Evolutionary conservation across 2,797 vertebrate genomes (phyloP).

Genomic region (Rhinella marina): DNA sequence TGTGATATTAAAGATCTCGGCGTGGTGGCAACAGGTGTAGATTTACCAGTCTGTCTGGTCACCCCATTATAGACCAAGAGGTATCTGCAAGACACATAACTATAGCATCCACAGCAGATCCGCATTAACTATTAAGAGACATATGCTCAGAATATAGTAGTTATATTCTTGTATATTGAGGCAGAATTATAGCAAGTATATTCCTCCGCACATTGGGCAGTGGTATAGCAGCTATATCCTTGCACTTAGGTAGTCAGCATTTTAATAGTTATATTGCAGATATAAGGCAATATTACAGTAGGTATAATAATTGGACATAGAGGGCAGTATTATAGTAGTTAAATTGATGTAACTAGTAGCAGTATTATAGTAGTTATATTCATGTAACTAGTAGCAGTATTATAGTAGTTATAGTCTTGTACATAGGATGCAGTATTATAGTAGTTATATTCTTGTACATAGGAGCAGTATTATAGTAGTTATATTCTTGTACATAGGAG

Average conservation of each 20-base stretch:
- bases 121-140: background rate
- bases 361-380: slow-evolving; percentile 5
- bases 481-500: too few relatives aligned
- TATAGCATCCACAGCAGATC: background rate
- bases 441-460: background rate
- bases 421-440: slow-evolving; percentile 3
- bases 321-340: background rate
- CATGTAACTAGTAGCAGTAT: background rate
- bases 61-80: background rate
- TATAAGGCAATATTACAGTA: background rate
- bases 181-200: slow-evolving; percentile 2
- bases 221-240: background rate
- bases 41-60: slow-evolving; percentile 2
- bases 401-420: slow-evolving; percentile 1
- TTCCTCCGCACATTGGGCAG: background rate
- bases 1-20: slow-evolving; percentile 3
- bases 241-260: background rate
- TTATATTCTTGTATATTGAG: background rate
- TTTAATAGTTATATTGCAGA: background rate
- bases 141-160: background rate
- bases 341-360: too few relatives aligned
- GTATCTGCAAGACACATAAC: background rate
- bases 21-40: slow-evolving; percentile 14
- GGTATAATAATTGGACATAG: background rate
- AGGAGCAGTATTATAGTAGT: too few relatives aligned